A percentile compares a stretch with the other conserved stretches of the same genome.
phyloP scores from a whole-genome alignment of 2,888 invertebrate genomes.

The Synanthedon formicaeformis region DNA sequence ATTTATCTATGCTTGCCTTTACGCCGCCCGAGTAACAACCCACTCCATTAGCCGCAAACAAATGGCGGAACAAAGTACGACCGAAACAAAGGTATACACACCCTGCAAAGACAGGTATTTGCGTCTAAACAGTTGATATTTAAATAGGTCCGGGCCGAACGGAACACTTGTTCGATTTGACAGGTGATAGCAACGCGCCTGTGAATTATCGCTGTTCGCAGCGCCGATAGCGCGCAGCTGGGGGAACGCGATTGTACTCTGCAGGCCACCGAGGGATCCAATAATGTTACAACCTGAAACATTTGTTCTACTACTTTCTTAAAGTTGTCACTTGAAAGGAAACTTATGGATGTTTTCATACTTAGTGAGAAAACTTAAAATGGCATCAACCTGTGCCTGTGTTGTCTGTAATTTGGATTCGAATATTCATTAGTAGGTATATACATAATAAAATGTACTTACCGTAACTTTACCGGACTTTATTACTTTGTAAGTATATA shows the following conservation, averaged over 20 bases:
- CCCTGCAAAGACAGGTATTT: conserved; percentile 27
- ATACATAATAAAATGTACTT: too few relatives aligned
- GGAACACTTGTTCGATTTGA: conserved; percentile 66
- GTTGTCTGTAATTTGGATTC: too few relatives aligned
- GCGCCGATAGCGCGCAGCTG: conserved; percentile 46
- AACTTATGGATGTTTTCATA: too few relatives aligned
- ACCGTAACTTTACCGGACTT: too few relatives aligned
- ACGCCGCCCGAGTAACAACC: background rate
- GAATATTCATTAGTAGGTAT: too few relatives aligned
- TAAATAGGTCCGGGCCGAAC: conserved; percentile 55
- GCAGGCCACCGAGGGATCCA: background rate
- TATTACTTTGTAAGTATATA: too few relatives aligned
- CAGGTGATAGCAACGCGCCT: conserved; percentile 51
- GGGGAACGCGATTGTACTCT: conserved; percentile 4
- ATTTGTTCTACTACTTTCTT: background rate
- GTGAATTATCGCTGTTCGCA: conserved; percentile 53
- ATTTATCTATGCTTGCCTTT: too few relatives aligned
- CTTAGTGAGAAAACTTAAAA: background rate
- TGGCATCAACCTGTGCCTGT: too few relatives aligned
- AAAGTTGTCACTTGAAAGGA: too few relatives aligned
- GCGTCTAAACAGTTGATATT: conserved; percentile 55
- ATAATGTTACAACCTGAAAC: background rate
- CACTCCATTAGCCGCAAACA: background rate
- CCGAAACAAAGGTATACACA: conserved; percentile 10
- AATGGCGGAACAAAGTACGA: background rate